These are phyloP conservation scores for Polyommatus icarus DNA, from an alignment of 2,888 invertebrate species.

Conservation along the genomic window DNA sequence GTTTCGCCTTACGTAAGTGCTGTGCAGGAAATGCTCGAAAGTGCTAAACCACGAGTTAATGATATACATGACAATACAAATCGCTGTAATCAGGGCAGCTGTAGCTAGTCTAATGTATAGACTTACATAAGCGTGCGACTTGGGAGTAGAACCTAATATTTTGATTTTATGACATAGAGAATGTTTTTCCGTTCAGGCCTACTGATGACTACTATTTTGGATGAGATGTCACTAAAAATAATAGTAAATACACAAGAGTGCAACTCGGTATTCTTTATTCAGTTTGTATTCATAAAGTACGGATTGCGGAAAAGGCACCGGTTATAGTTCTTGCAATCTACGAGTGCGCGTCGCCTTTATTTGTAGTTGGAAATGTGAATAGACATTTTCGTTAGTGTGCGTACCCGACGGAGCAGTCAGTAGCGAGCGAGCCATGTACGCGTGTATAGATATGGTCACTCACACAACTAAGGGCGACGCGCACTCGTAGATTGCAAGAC, in stretches of 20 bases:
- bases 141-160: not conserved
- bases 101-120: not conserved
- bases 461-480: too few relatives aligned
- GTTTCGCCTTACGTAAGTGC: conserved; percentile 45
- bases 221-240: not conserved
- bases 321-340: too few relatives aligned
- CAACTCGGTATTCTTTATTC: conserved; percentile 34
- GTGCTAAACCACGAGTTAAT: conserved; percentile 28
- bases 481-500: too few relatives aligned
- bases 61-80: conserved; percentile 27
- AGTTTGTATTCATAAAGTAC: conserved; percentile 37
- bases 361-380: too few relatives aligned
- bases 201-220: too few relatives aligned
- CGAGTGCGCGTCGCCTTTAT: too few relatives aligned
- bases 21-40: conserved; percentile 23
- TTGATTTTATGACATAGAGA: too few relatives aligned
- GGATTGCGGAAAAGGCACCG: conserved; percentile 32
- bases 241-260: not conserved
- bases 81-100: not conserved
- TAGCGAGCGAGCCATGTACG: too few relatives aligned
- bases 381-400: too few relatives aligned
- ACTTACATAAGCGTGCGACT: not conserved
- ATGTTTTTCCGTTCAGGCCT: too few relatives aligned
- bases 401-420: too few relatives aligned
- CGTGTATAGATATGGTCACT: too few relatives aligned